phyloP scores from a whole-genome alignment of 2,888 invertebrate species.

The Drosophila helvetica region DNA sequence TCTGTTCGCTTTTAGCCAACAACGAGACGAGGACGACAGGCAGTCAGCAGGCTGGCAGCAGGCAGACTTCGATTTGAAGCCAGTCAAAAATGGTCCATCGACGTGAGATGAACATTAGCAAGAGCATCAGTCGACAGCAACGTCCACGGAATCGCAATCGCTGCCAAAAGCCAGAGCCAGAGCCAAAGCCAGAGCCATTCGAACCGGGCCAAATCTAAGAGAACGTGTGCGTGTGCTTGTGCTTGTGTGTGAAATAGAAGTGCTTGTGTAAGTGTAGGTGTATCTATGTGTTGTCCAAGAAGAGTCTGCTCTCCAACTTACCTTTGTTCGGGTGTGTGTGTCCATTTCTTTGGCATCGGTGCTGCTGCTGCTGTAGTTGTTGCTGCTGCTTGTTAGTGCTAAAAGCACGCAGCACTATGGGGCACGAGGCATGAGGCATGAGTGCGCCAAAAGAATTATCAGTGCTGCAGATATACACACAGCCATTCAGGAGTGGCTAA shows the following conservation, averaged over 20 bases:
- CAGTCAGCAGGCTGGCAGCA: conserved; percentile 32
- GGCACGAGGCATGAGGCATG: conserved; percentile 16
- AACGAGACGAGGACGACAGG: conserved; percentile 16
- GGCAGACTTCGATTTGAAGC: conserved; percentile 65
- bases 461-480: conserved; percentile 23
- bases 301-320: background rate
- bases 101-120: conserved; percentile 81
- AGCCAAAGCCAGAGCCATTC: conserved; percentile 27
- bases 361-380: conserved; percentile 33
- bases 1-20: conserved; percentile 13
- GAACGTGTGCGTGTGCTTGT: conserved; percentile 34
- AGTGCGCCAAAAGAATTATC: conserved; percentile 36
- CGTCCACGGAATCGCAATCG: conserved; percentile 39
- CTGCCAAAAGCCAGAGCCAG: conserved; percentile 37
- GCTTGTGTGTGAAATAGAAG: conserved; percentile 35
- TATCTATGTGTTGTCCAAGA: conserved; percentile 5
- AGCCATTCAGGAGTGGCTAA: conserved; percentile 6
- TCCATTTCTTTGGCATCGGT: conserved; percentile 25
- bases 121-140: conserved; percentile 45
- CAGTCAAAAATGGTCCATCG: conserved; percentile 84
- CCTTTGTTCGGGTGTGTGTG: conserved; percentile 23
- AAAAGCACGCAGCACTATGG: conserved; percentile 31
- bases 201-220: conserved; percentile 32
- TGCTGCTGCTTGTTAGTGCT: conserved; percentile 51
- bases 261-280: conserved; percentile 21